phyloP scores from a whole-genome alignment of 2,888 invertebrate genomes.

The Leucoma salicis region DNA sequence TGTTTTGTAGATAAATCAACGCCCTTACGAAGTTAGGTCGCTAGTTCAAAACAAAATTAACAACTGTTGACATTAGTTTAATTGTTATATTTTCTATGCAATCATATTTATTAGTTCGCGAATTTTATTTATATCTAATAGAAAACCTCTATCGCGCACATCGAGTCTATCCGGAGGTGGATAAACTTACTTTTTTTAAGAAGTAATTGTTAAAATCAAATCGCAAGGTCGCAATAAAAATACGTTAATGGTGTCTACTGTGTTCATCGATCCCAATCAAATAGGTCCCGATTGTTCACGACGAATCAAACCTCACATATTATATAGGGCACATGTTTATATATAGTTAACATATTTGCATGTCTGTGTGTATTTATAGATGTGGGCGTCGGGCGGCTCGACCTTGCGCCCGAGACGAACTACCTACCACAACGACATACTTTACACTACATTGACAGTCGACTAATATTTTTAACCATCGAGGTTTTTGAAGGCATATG shows the following conservation, averaged over 20 bases:
- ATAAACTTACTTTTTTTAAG: too few relatives aligned
- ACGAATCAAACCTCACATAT: slow-evolving; percentile 45
- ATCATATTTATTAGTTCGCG: too few relatives aligned
- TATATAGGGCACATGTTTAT: slow-evolving; percentile 61
- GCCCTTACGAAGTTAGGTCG: too few relatives aligned
- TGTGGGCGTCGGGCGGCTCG: slow-evolving; percentile 68
- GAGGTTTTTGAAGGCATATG: slow-evolving; percentile 17
- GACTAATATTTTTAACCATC: slow-evolving; percentile 21
- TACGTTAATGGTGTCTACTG: slow-evolving; percentile 9
- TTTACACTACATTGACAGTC: slow-evolving; percentile 7
- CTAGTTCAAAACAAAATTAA: too few relatives aligned
- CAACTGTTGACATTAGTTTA: too few relatives aligned
- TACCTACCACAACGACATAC: slow-evolving; percentile 37
- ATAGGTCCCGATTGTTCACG: slow-evolving; percentile 30
- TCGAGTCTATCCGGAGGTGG: too few relatives aligned
- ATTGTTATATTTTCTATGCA: too few relatives aligned
- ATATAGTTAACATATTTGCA: slow-evolving; percentile 72
- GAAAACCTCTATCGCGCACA: too few relatives aligned
- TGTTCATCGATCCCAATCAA: slow-evolving; percentile 24
- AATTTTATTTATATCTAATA: too few relatives aligned
- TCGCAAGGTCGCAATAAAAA: slow-evolving; percentile 5
- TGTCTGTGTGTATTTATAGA: slow-evolving; percentile 77
- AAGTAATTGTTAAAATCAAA: too few relatives aligned
- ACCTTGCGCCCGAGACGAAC: slow-evolving; percentile 74
- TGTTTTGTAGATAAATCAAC: too few relatives aligned